A percentile compares a stretch with the other conserved stretches of the same genome.
phyloP scores from a whole-genome alignment of 1,140 invertebrate species.

The Formica exsecta region DNA sequence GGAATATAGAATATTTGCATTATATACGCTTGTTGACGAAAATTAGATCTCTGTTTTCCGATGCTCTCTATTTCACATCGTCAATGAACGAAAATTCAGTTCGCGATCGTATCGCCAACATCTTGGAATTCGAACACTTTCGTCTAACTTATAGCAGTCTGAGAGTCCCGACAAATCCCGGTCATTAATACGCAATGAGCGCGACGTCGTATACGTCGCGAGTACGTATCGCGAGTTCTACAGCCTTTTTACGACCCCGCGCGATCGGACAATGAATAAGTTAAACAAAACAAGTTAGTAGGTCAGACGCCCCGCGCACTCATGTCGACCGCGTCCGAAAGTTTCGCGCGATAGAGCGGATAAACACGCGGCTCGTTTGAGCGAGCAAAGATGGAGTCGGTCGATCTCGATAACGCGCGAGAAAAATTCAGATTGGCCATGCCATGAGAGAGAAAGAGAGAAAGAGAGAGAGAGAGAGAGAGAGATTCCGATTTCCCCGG shows the following conservation, averaged over 20 bases:
- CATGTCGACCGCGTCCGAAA: constrained; percentile 15
- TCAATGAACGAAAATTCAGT: neutral
- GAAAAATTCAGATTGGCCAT: neutral
- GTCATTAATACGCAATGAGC: constrained; percentile 32
- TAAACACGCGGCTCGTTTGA: neutral
- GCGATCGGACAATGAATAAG: constrained; percentile 50
- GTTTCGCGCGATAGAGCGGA: constrained; percentile 34
- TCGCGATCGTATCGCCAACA: neutral
- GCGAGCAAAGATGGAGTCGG: neutral
- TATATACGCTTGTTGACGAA: neutral
- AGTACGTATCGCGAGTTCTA: neutral
- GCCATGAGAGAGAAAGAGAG: neutral
- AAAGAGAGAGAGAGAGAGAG: constrained; percentile 13
- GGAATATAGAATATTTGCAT: neutral
- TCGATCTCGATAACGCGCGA: neutral
- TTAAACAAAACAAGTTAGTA: constrained; percentile 62
- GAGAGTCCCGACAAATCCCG: neutral
- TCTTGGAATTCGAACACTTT: neutral
- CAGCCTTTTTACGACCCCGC: constrained; percentile 36
- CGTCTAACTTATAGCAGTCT: neutral
- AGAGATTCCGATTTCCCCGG: constrained; percentile 22
- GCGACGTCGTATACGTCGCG: neutral
- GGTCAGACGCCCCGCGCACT: constrained; percentile 36
- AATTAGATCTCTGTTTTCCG: neutral
- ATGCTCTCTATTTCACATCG: neutral